These are phyloP conservation scores for Gadus chalcogrammus DNA, from an alignment of 2,113 vertebrate genomes.

Conservation along the genomic window DNA sequence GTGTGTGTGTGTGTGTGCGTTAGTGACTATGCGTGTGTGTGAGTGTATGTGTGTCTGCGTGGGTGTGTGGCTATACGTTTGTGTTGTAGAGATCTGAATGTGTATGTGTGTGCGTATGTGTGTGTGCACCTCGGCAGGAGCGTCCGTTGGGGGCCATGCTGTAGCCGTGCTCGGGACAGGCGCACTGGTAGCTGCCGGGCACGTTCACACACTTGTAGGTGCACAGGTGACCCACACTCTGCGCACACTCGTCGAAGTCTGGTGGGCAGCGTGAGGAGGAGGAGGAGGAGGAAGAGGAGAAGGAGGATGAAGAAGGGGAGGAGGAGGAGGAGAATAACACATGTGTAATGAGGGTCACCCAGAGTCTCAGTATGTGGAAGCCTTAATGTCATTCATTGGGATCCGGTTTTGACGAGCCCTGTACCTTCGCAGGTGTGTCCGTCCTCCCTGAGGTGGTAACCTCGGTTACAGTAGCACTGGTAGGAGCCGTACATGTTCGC, in stretches of 20 bases:
- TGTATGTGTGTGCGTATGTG: background rate
- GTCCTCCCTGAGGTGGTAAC: slow-evolving; percentile 86
- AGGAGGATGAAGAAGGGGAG: no score
- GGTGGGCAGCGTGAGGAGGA: slow-evolving; percentile 9
- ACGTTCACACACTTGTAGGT: slow-evolving; percentile 89
- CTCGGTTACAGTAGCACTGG: slow-evolving; percentile 92
- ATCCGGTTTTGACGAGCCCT: background rate
- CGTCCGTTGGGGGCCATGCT: slow-evolving; percentile 84
- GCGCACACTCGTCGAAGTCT: slow-evolving; percentile 91
- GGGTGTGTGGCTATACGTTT: background rate
- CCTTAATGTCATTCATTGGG: background rate
- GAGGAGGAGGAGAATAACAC: background rate
- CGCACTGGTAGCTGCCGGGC: slow-evolving; percentile 88
- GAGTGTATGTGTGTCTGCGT: background rate
- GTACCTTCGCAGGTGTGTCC: slow-evolving; percentile 86
- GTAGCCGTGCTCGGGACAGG: slow-evolving; percentile 88
- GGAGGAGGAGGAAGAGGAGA: background rate
- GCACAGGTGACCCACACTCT: slow-evolving; percentile 84
- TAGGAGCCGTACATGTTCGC: slow-evolving; percentile 93
- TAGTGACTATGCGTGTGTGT: background rate
- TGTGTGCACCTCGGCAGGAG: slow-evolving; percentile 84
- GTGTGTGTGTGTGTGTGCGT: background rate
- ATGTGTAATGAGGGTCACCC: no score
- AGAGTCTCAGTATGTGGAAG: background rate
- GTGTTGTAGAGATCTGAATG: no score